Evolutionary conservation across 2,113 vertebrate genomes (phyloP).

Genomic region (Dromaius novaehollandiae): DNA sequence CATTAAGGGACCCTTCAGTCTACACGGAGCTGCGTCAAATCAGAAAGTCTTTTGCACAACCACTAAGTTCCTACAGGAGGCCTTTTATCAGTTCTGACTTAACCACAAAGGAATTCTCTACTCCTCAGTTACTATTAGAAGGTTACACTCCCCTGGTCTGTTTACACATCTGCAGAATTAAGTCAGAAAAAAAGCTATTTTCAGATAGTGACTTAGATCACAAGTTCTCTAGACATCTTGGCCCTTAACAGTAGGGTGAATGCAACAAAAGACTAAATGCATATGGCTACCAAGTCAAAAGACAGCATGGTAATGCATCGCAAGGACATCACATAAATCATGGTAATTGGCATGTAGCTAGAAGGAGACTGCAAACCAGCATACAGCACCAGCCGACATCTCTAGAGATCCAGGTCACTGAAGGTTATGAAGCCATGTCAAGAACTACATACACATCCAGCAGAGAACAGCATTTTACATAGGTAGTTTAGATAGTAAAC

Average conservation of each 20-base stretch:
- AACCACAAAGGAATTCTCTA: background rate
- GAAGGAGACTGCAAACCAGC: background rate
- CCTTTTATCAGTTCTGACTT: constrained; percentile 25
- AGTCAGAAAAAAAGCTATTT: background rate
- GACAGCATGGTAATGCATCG: accelerated
- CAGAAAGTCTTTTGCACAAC: background rate
- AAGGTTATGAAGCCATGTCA: background rate
- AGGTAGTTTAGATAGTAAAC: background rate
- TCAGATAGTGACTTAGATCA: background rate
- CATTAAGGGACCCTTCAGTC: background rate
- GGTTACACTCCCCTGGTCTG: background rate
- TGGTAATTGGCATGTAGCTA: background rate
- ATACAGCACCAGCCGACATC: background rate
- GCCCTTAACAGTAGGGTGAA: background rate
- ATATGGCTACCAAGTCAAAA: background rate
- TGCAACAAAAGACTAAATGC: background rate
- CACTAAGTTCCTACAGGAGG: background rate
- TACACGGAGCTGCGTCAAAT: background rate
- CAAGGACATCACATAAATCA: constrained; percentile 13
- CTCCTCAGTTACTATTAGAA: background rate
- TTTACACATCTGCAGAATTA: constrained; percentile 1
- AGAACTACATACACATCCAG: background rate
- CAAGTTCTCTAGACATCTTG: background rate
- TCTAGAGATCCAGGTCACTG: background rate
- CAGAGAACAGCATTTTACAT: background rate